Evolutionary conservation across 2,113 vertebrate genomes (phyloP).

Genomic region (Columba livia): DNA sequence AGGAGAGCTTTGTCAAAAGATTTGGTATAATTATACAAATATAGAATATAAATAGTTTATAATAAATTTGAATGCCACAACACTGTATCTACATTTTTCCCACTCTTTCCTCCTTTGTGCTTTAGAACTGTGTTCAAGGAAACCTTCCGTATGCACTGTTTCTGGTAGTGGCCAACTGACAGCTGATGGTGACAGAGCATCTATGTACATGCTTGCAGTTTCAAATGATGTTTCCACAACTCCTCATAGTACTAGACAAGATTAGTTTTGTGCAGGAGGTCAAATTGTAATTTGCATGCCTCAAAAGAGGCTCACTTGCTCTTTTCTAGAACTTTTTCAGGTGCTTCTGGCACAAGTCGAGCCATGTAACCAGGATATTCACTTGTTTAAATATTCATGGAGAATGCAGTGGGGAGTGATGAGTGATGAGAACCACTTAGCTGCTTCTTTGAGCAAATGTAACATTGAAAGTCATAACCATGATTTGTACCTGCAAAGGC

Average conservation of each 20-base stretch:
- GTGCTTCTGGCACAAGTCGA: not conserved
- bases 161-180: not conserved
- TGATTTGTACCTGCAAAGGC: not conserved
- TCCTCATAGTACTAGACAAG: not conserved
- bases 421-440: not conserved
- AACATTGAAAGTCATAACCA: not conserved
- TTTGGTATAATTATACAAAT: not conserved
- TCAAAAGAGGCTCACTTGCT: not conserved
- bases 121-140: not conserved
- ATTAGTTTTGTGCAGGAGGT: not conserved
- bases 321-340: not conserved
- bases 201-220: not conserved
- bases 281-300: not conserved
- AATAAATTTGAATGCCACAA: not conserved
- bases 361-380: not conserved
- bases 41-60: not conserved
- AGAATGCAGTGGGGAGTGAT: not conserved
- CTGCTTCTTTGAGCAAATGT: not conserved
- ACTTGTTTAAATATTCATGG: not conserved
- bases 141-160: not conserved
- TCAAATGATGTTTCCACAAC: not conserved
- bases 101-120: rapidly evolving
- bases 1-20: not conserved
- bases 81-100: not conserved
- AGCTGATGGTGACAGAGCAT: not conserved